Conservation (phyloP, 37 sponge, comb jelly and placozoan species). For the Dysidea cf. avara region DNA sequence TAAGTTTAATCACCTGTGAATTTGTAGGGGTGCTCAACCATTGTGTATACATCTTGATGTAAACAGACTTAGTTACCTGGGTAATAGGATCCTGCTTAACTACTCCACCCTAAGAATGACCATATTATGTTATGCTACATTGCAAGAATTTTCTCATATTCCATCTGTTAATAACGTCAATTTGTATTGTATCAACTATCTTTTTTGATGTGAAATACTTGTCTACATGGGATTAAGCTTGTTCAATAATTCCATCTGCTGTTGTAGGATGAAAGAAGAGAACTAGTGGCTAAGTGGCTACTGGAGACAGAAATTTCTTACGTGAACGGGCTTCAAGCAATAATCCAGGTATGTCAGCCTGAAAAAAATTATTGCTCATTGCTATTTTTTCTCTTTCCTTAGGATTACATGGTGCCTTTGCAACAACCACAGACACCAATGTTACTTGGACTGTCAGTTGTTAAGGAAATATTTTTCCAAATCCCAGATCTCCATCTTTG, state of each 20-base stretch:
- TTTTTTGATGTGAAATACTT: too few species aligned
- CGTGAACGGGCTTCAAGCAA: constrained; percentile 54
- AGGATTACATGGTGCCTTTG: constrained; percentile 70
- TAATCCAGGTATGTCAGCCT: constrained; percentile 50
- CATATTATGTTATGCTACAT: too few species aligned
- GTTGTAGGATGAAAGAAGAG: constrained; percentile 62
- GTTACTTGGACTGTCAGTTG: constrained; percentile 34
- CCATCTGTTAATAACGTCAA: too few species aligned
- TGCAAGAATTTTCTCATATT: too few species aligned
- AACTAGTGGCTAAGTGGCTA: constrained; percentile 70
- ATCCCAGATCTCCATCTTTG: constrained; percentile 61
- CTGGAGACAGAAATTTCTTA: constrained; percentile 81
- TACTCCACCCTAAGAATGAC: too few species aligned
- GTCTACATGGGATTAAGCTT: too few species aligned
- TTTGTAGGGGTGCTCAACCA: too few species aligned
- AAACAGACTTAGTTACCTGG: too few species aligned
- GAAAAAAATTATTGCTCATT: neutral
- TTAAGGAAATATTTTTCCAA: constrained; percentile 81
- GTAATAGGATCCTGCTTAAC: too few species aligned
- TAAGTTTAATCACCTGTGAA: too few species aligned
- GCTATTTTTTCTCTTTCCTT: neutral
- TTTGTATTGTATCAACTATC: too few species aligned
- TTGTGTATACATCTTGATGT: too few species aligned
- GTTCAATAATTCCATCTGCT: neutral
- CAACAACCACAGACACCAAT: constrained; percentile 29